Evolutionary conservation across 2,113 vertebrate species (phyloP).

Genomic region (Helogale parvula): DNA sequence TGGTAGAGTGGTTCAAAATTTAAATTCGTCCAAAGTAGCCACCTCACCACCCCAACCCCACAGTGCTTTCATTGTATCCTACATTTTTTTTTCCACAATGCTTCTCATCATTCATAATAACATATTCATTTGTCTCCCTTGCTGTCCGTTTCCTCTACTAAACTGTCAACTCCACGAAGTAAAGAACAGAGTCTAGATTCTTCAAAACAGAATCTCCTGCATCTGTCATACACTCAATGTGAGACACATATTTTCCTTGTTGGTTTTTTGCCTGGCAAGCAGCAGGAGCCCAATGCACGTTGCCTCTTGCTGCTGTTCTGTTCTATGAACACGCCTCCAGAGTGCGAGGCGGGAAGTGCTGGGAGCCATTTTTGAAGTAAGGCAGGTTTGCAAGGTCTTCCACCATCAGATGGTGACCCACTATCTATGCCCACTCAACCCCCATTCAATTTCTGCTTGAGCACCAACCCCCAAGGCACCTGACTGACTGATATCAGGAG

Average conservation of each 20-base stretch:
- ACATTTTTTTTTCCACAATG: neutral
- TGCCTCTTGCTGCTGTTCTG: neutral
- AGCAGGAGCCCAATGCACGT: neutral
- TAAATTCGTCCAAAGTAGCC: neutral
- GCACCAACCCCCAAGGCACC: too few relatives aligned
- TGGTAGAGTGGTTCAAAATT: neutral
- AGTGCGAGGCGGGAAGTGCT: neutral
- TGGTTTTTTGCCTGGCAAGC: neutral
- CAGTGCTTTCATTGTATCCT: neutral
- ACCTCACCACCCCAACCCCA: too few relatives aligned
- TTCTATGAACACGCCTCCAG: neutral
- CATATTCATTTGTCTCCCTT: neutral
- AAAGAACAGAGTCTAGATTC: neutral
- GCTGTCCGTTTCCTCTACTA: neutral
- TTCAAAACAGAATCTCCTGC: neutral
- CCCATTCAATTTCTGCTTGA: too few relatives aligned
- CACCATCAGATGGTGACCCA: too few relatives aligned
- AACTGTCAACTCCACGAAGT: neutral
- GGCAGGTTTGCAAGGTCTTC: too few relatives aligned
- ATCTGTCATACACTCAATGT: neutral
- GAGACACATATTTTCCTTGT: neutral
- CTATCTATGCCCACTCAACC: too few relatives aligned
- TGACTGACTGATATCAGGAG: too few relatives aligned
- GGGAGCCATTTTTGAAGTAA: too few relatives aligned
- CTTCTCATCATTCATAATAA: neutral